Base-by-base conservation (phyloP, 2,113 vertebrate species). In the Callipepla californica region DNA sequence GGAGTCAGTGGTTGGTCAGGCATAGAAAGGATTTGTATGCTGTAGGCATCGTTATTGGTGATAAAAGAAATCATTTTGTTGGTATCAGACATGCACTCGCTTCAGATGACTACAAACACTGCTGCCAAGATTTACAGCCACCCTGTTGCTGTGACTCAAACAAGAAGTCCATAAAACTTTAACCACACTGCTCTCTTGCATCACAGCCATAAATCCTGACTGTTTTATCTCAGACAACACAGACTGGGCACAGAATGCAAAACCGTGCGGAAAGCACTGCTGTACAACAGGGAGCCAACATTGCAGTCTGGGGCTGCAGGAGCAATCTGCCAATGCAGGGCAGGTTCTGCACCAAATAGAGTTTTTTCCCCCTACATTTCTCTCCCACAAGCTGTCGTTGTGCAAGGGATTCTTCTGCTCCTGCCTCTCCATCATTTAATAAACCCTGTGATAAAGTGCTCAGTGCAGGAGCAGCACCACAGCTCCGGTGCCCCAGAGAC, bases 101-200 rank as follows among this genome's bases (percentile, higher is more conserved):
- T 73, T 44, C 5, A 11, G 74, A 51, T 36, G 73, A 26, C 36
- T 36, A 7, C 36, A 77, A 66, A 18, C 57, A 12, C 26, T 1
- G 7, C 87, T 59, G 20, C 3, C 53, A 20, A 7, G 63, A 88
- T 80, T 91, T 91, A 80, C 19, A 10, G 55, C 21, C n/a, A 12
- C 16, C 53, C 58, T 69, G 25, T 7, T 62, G 13, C 75, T 58
- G 72, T 42, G 82, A 17, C 79, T 91, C 82, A 87, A 59, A 22
- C 84, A 40, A 81, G 78, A 57, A 87, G 81, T 69, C 93, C 87
- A 85, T 63, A 74, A 94, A 93, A 80, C 28, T 80, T 87, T 87
- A 55, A 80, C 28, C 85, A 90, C 36, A 25, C 57, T 11, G 36
- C 13, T 61, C 13, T 61, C 79, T 63, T 63, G 82, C 72, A 38